Conservation (phyloP, 2,797 vertebrate species). For the Prunella strophiata region DNA sequence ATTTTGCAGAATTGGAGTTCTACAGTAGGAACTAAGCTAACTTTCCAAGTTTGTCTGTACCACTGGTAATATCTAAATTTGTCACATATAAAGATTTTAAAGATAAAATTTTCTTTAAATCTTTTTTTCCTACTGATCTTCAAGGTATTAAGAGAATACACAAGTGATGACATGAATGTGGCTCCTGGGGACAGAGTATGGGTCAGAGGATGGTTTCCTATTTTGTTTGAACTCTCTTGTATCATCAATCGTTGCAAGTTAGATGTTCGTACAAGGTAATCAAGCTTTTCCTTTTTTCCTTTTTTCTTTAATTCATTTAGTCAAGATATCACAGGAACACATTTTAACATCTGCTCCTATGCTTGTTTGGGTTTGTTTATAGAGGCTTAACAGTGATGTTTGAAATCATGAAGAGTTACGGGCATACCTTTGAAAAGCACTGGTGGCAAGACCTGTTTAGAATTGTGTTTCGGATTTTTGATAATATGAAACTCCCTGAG, state of each 20-base stretch:
- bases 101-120: neutral
- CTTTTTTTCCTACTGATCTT: neutral
- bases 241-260: conserved; percentile 97
- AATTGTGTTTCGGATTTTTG: conserved; percentile 95
- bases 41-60: neutral
- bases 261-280: conserved; percentile 92
- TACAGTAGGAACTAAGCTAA: neutral
- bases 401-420: conserved; percentile 99
- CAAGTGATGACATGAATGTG: conserved; percentile 97
- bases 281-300: neutral
- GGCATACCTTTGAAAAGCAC: conserved; percentile 93
- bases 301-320: neutral
- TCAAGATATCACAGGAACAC: neutral
- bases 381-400: conserved; percentile 98
- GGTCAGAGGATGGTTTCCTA: conserved; percentile 97
- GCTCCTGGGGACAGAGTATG: conserved; percentile 93
- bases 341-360: neutral
- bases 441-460: conserved; percentile 99
- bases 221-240: conserved; percentile 95
- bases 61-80: neutral
- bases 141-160: conserved; percentile 93
- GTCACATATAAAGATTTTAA: neutral
- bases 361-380: conserved; percentile 19
- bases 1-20: neutral
- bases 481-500: conserved; percentile 98